These are phyloP conservation scores for Eilema griseolum DNA, from an alignment of 2,888 invertebrate species.

Conservation along the genomic window DNA sequence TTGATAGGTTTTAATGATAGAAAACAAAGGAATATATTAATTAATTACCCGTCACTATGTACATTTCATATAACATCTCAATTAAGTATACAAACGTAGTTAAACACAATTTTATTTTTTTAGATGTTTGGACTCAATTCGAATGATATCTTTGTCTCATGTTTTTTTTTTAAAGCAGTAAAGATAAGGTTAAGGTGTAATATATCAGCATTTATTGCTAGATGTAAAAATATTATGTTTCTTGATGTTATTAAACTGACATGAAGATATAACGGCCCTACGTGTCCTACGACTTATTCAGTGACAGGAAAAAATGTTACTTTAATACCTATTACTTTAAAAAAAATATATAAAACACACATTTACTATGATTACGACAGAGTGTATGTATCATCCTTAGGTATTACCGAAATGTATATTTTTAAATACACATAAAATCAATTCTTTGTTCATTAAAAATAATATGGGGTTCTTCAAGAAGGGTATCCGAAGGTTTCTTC, in stretches of 20 bases:
- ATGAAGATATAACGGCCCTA: slow-evolving; percentile 5
- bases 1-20: neutral
- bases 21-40: no score
- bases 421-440: no score
- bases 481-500: no score
- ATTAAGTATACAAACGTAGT: neutral
- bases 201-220: slow-evolving; percentile 11
- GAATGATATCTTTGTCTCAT: neutral
- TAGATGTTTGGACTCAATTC: neutral
- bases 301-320: neutral
- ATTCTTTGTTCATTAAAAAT: no score
- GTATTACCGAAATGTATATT: no score
- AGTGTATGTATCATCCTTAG: no score
- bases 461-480: no score
- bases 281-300: neutral
- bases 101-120: neutral
- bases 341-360: no score
- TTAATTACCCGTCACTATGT: no score
- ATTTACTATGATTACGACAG: neutral
- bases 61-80: neutral
- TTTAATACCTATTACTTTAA: no score
- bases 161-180: neutral
- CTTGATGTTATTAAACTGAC: neutral
- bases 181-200: neutral
- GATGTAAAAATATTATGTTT: slow-evolving; percentile 8